Conservation (phyloP, 2,113 vertebrate genomes). For the Lota lota region DNA sequence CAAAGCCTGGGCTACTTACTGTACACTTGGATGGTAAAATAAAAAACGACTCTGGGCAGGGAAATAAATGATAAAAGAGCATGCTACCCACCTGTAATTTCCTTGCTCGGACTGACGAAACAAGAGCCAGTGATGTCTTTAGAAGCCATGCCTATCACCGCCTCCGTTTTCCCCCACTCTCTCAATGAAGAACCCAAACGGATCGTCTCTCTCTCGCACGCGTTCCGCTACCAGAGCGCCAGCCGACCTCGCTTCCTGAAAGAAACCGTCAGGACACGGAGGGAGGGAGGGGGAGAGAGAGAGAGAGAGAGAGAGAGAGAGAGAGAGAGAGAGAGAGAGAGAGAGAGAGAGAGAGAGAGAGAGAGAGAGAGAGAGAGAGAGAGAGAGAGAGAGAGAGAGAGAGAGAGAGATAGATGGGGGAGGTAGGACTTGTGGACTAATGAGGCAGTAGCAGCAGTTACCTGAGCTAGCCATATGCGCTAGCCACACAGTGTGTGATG, state of each 20-base stretch:
- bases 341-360: too few relatives aligned
- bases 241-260: constrained; percentile 65
- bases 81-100: constrained; percentile 73
- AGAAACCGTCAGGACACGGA: constrained; percentile 43
- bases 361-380: too few relatives aligned
- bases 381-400: too few relatives aligned
- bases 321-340: too few relatives aligned
- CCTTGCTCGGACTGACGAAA: constrained; percentile 68
- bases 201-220: constrained; percentile 62
- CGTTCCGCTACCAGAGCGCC: constrained; percentile 77
- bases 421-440: too few relatives aligned
- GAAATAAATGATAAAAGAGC: constrained; percentile 8
- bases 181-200: constrained; percentile 48
- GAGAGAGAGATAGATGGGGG: too few relatives aligned
- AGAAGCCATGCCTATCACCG: constrained; percentile 73
- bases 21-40: too few relatives aligned
- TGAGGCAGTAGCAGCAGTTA: too few relatives aligned
- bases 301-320: constrained; percentile 9
- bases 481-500: too few relatives aligned
- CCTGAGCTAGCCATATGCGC: too few relatives aligned
- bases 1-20: constrained; percentile 18
- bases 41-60: constrained; percentile 14
- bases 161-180: constrained; percentile 45
- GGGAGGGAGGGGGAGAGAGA: constrained; percentile 21
- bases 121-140: constrained; percentile 67